These are phyloP conservation scores for Tiaroga cobitis DNA, from an alignment of 2,797 vertebrate species.

Conservation along the genomic window DNA sequence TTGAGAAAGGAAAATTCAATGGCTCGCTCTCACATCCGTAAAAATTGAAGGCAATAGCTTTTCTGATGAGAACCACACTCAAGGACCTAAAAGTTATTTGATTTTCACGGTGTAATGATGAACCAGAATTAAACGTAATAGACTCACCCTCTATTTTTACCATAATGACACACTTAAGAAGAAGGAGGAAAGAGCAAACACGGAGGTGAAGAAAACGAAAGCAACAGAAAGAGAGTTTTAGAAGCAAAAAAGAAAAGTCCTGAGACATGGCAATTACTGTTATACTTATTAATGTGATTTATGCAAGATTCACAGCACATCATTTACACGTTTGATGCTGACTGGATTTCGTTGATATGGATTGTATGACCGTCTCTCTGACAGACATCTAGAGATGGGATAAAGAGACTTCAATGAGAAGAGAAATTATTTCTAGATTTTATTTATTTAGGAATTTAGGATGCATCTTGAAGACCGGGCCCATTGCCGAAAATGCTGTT, in stretches of 20 bases:
- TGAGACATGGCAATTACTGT: background rate
- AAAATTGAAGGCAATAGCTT: conserved; percentile 48
- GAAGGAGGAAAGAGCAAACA: background rate
- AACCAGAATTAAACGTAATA: conserved; percentile 50
- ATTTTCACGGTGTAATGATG: conserved; percentile 50
- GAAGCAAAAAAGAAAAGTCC: background rate
- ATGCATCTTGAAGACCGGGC: background rate
- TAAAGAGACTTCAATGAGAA: background rate
- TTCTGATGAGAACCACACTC: conserved; percentile 44
- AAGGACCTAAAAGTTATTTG: conserved; percentile 51
- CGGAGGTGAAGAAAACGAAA: background rate
- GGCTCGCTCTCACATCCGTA: conserved; percentile 38
- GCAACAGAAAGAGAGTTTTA: background rate
- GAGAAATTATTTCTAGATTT: background rate
- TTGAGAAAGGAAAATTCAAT: conserved; percentile 43
- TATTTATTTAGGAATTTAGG: background rate
- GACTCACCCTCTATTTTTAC: background rate
- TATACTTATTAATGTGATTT: background rate
- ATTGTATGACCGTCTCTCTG: background rate
- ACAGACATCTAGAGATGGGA: background rate
- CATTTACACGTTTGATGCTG: background rate
- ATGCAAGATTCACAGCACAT: background rate
- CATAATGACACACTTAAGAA: conserved; percentile 15
- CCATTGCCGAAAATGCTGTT: accelerated
- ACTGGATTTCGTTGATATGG: background rate